Evolutionary conservation across 2,113 vertebrate genomes (phyloP).

Genomic region (Phalacrocorax brasilianus): DNA sequence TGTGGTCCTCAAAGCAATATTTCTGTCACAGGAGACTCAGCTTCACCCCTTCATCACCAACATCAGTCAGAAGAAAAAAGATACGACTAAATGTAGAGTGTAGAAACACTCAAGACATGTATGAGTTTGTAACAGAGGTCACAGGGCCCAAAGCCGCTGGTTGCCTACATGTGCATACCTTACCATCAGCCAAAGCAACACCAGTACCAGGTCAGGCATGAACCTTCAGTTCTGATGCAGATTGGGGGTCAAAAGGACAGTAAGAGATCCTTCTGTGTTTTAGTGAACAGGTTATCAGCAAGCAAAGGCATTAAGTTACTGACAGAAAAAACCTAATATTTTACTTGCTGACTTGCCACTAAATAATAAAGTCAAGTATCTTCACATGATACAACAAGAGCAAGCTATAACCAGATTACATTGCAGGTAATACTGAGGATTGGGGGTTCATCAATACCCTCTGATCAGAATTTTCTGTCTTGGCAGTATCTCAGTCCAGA

Average conservation of each 20-base stretch:
- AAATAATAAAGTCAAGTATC: not conserved
- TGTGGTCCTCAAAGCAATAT: not conserved
- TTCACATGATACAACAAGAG: not conserved
- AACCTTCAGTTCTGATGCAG: not conserved
- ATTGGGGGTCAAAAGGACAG: not conserved
- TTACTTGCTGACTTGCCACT: not conserved
- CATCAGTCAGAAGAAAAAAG: not conserved
- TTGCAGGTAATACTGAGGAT: not conserved
- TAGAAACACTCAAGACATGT: not conserved
- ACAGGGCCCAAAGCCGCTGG: accelerated
- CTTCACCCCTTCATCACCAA: not conserved
- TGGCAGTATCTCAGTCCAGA: not conserved
- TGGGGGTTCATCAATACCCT: not conserved
- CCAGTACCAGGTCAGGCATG: not conserved
- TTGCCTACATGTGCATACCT: not conserved
- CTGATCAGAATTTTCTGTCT: not conserved
- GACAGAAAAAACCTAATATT: not conserved
- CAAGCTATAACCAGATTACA: not conserved
- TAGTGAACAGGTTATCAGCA: not conserved
- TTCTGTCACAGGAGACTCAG: not conserved
- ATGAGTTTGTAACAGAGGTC: not conserved
- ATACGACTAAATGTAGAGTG: not conserved
- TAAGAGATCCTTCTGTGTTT: not conserved
- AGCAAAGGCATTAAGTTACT: not conserved
- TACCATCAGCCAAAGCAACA: not conserved